A percentile compares a stretch with the other conserved stretches of the same genome.
Conservation (phyloP, 1,140 invertebrate species). For the Penaeus chinensis region DNA sequence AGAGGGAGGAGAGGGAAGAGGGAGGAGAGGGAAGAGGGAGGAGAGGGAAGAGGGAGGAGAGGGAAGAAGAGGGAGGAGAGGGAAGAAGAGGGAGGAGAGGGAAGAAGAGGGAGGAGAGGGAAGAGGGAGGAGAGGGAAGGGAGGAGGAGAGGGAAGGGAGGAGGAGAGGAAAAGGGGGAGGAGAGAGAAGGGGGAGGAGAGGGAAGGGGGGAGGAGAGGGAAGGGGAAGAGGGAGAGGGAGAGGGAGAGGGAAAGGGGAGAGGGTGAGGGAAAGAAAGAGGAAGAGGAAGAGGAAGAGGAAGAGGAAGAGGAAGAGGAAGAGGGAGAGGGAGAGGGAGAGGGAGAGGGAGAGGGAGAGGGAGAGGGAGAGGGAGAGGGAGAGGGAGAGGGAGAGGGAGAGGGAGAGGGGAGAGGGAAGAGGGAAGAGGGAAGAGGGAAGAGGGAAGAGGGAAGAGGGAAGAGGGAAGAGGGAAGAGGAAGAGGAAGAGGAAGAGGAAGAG, state of each 20-base stretch:
- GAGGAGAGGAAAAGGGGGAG: no score
- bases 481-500: neutral
- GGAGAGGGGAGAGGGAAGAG: neutral
- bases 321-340: neutral
- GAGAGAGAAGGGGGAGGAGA: no score
- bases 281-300: neutral
- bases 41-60: no score
- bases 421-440: neutral
- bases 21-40: no score
- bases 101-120: neutral
- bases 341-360: no score
- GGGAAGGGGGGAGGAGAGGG: neutral
- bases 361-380: neutral
- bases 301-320: neutral
- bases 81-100: no score
- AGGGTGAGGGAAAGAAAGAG: neutral
- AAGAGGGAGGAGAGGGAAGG: no score
- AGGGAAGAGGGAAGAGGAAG: neutral
- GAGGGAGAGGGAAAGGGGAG: no score
- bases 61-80: no score
- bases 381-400: neutral
- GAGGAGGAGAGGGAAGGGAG: no score
- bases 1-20: neutral
- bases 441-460: neutral
- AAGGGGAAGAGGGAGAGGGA: no score